Evolutionary conservation across 2,113 vertebrate genomes (phyloP), one percentile per base, ranked within the genome.

Genomic region (Neodontobutis hainanensis): DNA sequence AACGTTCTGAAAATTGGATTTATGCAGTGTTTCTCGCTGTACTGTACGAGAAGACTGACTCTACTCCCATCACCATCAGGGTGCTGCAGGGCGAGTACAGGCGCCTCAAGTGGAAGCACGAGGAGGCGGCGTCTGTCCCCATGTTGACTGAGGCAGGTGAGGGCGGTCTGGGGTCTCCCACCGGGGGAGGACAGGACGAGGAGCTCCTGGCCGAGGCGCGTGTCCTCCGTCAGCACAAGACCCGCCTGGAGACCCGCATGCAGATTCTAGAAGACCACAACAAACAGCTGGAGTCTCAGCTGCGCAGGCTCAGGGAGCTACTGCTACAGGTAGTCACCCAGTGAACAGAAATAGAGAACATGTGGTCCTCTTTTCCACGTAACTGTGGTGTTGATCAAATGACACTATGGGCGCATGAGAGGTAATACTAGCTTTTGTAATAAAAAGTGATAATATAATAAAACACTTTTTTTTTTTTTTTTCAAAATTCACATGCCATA

Each of bases 191-290:
- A 1, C 88, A 78, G 14, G 96, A 96, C 0, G 94, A 97, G 1
- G 97, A 99, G 85, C 95, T 99, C 6, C 90, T 99, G 85, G 96
- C 96, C 0, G 97, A 99, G 65, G 97, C 97, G 0, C 91, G 97
- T 4, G 94, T 98, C 64, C 94, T 99, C 3, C 92, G 97, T 35
- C 97, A 99, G 79, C 97, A 99, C 91, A 99, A 99, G 88, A 96
- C 94, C 38, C 95, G 96, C n/a, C 92, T 99, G 80, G 97, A 99
- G 90, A 98, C 97, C 0, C 95, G 97, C 9, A 99, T 99, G 97
- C 95, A 98, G 92, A 99, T 99, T 83, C 91, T 99, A 68, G 97
- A 99, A 81, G 97, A 98, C 75, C 97, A 99, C 92, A 99, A 99
- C 90, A 98, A 97, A 78, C 96, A 99, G 83, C 90, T 99, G 19